phyloP scores from a whole-genome alignment of 2,797 vertebrate species.

The Rhynchonycteris naso region DNA sequence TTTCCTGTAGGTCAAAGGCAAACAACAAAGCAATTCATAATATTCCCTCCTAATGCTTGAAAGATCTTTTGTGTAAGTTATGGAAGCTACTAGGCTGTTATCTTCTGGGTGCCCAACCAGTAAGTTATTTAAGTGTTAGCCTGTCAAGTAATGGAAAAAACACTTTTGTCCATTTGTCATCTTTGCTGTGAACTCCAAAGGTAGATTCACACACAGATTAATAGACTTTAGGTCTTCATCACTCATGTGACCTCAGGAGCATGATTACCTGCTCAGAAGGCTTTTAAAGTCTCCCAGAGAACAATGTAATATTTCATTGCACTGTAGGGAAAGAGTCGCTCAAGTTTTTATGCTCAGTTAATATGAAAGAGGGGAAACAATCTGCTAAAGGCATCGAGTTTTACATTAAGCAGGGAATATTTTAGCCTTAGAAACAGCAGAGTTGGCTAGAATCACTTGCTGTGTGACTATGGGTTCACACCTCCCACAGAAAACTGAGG shows the following conservation, averaged over 20 bases:
- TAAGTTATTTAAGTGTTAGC: neutral
- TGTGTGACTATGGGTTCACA: neutral
- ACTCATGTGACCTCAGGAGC: neutral
- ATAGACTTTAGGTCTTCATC: neutral
- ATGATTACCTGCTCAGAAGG: neutral
- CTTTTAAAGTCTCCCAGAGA: constrained; percentile 27
- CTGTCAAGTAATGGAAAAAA: neutral
- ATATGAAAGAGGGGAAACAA: neutral
- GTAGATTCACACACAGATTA: neutral
- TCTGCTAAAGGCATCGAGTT: neutral
- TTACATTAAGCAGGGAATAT: neutral
- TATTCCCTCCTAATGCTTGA: neutral
- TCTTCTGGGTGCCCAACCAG: neutral
- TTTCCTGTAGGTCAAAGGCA: neutral
- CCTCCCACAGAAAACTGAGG: neutral
- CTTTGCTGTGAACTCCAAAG: neutral
- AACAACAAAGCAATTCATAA: neutral
- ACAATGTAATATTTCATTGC: neutral
- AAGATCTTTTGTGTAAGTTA: neutral
- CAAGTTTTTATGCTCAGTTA: neutral
- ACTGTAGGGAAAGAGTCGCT: neutral
- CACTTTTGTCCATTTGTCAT: neutral
- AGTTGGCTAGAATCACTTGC: neutral
- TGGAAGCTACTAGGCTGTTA: neutral
- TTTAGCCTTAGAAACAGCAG: neutral